Percentiles rank a stretch among this genome's conserved stretches.
Conservation (phyloP, 2,113 vertebrate species). For the Perognathus longimembris region DNA sequence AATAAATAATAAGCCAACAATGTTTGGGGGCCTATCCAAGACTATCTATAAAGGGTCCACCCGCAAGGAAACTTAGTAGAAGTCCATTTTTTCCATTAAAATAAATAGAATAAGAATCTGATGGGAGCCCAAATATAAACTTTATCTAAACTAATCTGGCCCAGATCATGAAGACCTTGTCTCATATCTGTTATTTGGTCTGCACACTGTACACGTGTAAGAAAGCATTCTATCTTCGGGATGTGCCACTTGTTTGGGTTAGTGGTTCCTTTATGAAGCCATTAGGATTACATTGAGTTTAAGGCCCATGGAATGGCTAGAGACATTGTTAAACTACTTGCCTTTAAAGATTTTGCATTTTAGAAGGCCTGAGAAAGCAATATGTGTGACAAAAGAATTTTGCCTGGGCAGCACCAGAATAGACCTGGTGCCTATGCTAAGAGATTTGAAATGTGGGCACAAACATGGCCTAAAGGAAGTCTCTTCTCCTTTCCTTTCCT, state of each 20-base stretch:
- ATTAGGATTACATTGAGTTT: neutral
- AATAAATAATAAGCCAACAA: neutral
- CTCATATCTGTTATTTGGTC: neutral
- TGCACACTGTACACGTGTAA: neutral
- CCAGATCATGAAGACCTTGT: neutral
- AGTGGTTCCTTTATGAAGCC: neutral
- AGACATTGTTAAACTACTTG: neutral
- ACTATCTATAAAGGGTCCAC: neutral
- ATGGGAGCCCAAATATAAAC: neutral
- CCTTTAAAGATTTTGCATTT: neutral
- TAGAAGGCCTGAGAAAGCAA: neutral
- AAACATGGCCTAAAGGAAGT: neutral
- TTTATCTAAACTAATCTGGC: neutral
- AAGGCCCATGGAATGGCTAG: neutral
- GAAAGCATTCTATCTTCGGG: neutral
- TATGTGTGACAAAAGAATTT: neutral
- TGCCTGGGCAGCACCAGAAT: neutral
- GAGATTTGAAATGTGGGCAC: neutral
- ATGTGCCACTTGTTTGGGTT: neutral
- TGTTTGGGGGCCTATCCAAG: neutral
- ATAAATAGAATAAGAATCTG: neutral
- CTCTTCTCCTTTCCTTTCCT: rapidly evolving
- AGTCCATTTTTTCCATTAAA: neutral
- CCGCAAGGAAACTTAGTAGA: neutral
- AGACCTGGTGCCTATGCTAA: neutral